Evolutionary conservation across 2,113 vertebrate species (phyloP), one percentile per base, ranked within the genome.

Genomic region (Halichoerus grypus): DNA sequence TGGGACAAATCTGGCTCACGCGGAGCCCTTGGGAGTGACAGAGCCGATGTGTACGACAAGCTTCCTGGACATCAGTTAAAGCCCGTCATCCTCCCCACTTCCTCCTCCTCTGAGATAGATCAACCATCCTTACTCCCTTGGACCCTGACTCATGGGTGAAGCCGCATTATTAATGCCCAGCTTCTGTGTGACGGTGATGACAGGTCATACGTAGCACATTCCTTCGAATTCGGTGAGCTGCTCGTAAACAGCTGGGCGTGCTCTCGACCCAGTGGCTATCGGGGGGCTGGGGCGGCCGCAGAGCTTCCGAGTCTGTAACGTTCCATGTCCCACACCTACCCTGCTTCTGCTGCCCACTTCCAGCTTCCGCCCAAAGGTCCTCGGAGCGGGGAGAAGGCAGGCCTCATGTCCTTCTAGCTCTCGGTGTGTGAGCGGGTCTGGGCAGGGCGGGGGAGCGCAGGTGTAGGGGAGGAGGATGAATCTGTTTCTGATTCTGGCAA

Each of bases 201-300:
- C 7, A 14, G 4, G 21, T 19, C 33, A 7, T 1, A 4, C 0
- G 14, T 36, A 12, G 39, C 28, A 9, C 49, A 7, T 28, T 49
- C 28, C 83, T 21, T 33, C 22, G 0, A 4, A 7, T 63, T 21
- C 74, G 7, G 13, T 1, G 13, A 11, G 69, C 10, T 19, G 69
- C 69, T 61, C 1, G 3, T 1, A 1, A 26, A 24, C 0, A 1
- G 55, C 57, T 8, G 26, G 19, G 63, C 14, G 2, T 39, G 59
- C 1, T 16, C 21, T 53, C 81, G 16, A 2, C 28, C n/a, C 36
- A 5, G 39, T 0, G 7, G 26, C 4, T 15, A 2, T 2, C 7
- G 0, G 33, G 31, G 36, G 7, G 8, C 15, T 0, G 12, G 36
- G 26, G 22, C 0, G 3, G n/a, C 5, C 0, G 2, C 15, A 61